Conservation (phyloP, 2,797 vertebrate genomes). For the Poliocrania exsul region DNA sequence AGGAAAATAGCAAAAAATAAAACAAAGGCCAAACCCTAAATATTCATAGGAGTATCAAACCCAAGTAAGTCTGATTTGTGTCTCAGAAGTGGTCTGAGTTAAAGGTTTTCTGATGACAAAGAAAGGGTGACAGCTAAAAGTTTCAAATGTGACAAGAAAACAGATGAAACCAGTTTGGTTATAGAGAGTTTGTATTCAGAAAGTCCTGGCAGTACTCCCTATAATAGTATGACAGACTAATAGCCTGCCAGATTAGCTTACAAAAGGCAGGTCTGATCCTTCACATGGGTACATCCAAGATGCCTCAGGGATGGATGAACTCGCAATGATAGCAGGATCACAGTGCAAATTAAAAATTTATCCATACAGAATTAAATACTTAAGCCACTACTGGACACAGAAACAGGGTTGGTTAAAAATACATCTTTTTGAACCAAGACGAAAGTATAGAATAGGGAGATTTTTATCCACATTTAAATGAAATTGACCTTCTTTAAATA, state of each 20-base stretch:
- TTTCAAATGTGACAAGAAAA: background rate
- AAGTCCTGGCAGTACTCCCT: background rate
- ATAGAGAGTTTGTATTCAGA: background rate
- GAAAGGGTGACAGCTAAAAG: background rate
- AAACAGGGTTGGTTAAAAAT: background rate
- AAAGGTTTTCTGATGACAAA: background rate
- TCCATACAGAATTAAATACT: background rate
- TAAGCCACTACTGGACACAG: background rate
- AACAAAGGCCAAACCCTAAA: background rate
- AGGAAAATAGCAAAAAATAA: background rate
- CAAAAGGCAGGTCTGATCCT: background rate
- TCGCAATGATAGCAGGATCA: background rate
- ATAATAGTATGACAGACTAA: background rate
- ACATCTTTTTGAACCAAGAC: background rate
- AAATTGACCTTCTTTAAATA: background rate
- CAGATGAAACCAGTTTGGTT: background rate
- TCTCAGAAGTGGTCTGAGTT: background rate
- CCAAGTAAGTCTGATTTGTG: background rate
- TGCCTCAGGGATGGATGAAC: background rate
- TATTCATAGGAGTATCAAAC: background rate
- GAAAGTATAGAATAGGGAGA: background rate
- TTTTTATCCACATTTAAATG: background rate
- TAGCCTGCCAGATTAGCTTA: background rate
- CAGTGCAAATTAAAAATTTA: background rate
- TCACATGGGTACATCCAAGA: background rate